A percentile compares a stretch with the other conserved stretches of the same genome.
These are phyloP conservation scores for Lacanobia oleracea DNA, from an alignment of 2,888 invertebrate species.

Conservation along the genomic window DNA sequence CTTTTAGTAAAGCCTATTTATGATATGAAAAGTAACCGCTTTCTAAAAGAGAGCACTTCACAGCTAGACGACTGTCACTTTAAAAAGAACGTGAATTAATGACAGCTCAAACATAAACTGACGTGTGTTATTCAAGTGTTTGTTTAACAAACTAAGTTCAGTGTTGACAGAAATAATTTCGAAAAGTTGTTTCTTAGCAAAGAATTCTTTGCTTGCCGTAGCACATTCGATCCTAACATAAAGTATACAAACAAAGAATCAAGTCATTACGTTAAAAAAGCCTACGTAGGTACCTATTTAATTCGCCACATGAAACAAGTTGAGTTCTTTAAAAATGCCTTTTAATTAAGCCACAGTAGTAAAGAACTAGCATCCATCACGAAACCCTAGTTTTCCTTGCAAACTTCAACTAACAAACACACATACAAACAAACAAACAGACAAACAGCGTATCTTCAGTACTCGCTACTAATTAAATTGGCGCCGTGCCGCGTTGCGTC, in stretches of 20 bases:
- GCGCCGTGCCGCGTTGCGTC: conserved; percentile 10
- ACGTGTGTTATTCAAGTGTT: no score
- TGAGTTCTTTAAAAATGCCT: neutral
- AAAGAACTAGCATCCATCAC: neutral
- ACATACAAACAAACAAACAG: conserved; percentile 3
- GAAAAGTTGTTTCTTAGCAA: no score
- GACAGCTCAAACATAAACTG: neutral
- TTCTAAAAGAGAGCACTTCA: neutral
- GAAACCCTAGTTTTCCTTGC: neutral
- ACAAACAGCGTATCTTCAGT: conserved; percentile 5
- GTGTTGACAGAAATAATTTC: no score
- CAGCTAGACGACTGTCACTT: neutral
- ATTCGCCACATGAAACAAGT: neutral
- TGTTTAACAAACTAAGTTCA: no score
- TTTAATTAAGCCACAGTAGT: neutral
- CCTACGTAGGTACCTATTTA: no score
- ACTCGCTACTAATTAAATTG: conserved; percentile 38
- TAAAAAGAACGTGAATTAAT: neutral
- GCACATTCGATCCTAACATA: neutral
- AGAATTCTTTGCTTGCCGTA: neutral
- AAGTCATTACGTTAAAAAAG: neutral
- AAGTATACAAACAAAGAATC: neutral
- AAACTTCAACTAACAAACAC: conserved; percentile 6
- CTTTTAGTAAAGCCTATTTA: neutral
- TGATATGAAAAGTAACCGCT: neutral